These are phyloP conservation scores for Apodemus speciosus DNA, from an alignment of 2,113 vertebrate species.

Conservation along the genomic window DNA sequence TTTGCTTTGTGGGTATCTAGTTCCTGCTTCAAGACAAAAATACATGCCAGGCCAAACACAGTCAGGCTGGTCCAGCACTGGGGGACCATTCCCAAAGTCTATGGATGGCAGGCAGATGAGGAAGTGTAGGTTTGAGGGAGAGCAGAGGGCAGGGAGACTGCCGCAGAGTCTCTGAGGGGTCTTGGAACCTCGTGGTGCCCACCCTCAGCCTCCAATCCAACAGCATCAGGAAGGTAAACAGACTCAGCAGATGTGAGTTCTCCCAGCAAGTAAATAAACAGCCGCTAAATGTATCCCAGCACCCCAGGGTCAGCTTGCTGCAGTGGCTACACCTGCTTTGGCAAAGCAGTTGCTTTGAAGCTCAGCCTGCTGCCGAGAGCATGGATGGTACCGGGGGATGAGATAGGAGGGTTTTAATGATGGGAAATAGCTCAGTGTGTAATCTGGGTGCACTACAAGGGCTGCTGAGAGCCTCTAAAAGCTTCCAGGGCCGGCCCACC, in stretches of 20 bases:
- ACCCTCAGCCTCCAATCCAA: background rate
- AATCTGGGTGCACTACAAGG: constrained; percentile 65
- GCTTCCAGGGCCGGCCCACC: constrained; percentile 25
- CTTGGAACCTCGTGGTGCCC: background rate
- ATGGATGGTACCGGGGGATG: background rate
- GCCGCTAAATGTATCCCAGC: background rate
- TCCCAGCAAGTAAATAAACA: constrained; percentile 59
- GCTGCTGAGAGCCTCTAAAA: constrained; percentile 60
- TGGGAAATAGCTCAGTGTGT: constrained; percentile 51
- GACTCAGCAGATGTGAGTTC: constrained; percentile 9
- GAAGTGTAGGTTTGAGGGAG: background rate
- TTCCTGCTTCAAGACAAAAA: constrained; percentile 35
- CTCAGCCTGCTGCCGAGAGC: background rate
- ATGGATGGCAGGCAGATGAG: background rate
- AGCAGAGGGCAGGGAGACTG: background rate
- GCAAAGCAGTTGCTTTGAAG: constrained; percentile 72
- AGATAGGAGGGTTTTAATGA: constrained; percentile 68
- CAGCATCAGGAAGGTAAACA: background rate
- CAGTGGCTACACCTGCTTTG: constrained; percentile 59
- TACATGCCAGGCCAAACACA: background rate
- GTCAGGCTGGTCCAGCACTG: background rate
- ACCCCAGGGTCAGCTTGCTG: constrained; percentile 35
- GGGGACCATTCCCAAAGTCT: background rate
- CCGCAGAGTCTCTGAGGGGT: background rate
- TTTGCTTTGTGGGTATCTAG: background rate